Evolutionary conservation across 2,888 invertebrate species (phyloP).

Genomic region (Melinopterus prodromus): DNA sequence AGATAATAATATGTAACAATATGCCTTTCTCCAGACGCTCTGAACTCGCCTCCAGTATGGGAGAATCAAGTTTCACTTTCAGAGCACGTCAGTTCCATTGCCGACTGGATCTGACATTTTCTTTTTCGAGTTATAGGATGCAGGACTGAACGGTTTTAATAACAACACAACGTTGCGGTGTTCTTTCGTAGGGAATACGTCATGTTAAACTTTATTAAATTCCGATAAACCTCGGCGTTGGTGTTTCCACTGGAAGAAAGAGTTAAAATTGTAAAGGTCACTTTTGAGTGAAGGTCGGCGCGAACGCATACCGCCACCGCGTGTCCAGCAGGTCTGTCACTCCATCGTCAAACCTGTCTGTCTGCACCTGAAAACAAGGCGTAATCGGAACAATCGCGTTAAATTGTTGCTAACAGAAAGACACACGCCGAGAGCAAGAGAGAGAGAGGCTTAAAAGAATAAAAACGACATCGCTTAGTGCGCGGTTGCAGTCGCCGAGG

Average conservation of each 20-base stretch:
- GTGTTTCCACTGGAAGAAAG: neutral
- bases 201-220: neutral
- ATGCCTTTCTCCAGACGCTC: slow-evolving; percentile 29
- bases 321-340: neutral
- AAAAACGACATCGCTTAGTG: neutral
- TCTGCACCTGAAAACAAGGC: neutral
- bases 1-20: slow-evolving; percentile 21
- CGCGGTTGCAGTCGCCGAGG: neutral
- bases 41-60: slow-evolving; percentile 35
- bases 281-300: neutral
- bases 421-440: neutral
- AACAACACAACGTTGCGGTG: no score
- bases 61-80: slow-evolving; percentile 42
- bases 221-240: neutral
- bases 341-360: neutral
- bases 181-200: no score
- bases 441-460: neutral
- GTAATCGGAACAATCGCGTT: neutral
- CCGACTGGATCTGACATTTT: no score
- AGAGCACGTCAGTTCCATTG: slow-evolving; percentile 12
- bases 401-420: neutral
- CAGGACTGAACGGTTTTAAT: no score
- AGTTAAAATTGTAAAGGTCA: neutral
- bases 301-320: neutral
- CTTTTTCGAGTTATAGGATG: no score